Conservation (phyloP, 2,797 vertebrate species). For the Urocyon cinereoargenteus region DNA sequence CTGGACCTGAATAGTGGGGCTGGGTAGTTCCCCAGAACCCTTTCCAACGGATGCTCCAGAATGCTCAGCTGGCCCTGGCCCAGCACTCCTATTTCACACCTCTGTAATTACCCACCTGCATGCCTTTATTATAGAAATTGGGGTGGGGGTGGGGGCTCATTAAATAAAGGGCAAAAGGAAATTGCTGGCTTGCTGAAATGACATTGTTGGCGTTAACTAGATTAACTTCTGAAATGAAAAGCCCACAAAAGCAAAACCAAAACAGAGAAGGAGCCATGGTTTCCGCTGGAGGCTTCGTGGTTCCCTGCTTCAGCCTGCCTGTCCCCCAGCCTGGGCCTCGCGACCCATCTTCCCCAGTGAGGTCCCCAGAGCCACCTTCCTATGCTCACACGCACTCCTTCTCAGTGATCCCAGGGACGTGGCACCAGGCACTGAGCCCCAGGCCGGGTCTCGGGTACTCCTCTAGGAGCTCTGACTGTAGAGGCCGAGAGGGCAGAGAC, state of each 20-base stretch:
- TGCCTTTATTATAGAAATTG: constrained; percentile 87
- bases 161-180: constrained; percentile 89
- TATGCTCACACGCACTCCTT: not conserved
- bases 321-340: constrained; percentile 13
- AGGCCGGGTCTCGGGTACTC: not conserved
- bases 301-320: constrained; percentile 61
- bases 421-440: not conserved
- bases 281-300: constrained; percentile 67
- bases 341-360: not conserved
- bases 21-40: constrained; percentile 53
- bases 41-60: constrained; percentile 68
- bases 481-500: not conserved
- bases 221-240: constrained; percentile 85
- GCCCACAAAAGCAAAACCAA: constrained; percentile 79
- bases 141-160: constrained; percentile 81
- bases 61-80: constrained; percentile 70
- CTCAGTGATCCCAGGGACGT: not conserved
- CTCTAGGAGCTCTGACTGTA: not conserved
- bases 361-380: not conserved
- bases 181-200: constrained; percentile 88
- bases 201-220: constrained; percentile 86
- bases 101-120: constrained; percentile 90
- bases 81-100: constrained; percentile 79
- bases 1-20: not conserved
- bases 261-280: constrained; percentile 71